These are phyloP conservation scores for Furcula furcula DNA, from an alignment of 2,888 invertebrate species.

Conservation along the genomic window DNA sequence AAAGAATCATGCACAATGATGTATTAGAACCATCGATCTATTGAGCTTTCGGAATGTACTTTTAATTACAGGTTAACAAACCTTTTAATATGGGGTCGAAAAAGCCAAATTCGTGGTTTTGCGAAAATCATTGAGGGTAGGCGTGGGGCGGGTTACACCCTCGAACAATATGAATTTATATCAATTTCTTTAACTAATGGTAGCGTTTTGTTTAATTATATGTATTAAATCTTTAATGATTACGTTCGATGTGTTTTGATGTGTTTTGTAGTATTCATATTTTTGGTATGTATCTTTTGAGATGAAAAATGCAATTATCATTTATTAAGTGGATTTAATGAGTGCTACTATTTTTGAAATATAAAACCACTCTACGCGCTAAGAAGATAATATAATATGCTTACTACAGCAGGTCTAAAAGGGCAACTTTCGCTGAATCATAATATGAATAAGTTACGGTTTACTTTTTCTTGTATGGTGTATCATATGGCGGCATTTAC, in stretches of 20 bases:
- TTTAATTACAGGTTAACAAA: slow-evolving; percentile 65
- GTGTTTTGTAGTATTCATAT: neutral
- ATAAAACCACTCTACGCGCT: too few species aligned
- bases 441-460: too few species aligned
- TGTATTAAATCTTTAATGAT: slow-evolving; percentile 51
- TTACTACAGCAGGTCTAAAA: too few species aligned
- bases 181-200: slow-evolving; percentile 54
- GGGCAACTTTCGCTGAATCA: too few species aligned
- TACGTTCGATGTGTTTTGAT: neutral
- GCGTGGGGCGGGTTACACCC: slow-evolving; percentile 55
- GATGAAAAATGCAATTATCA: too few species aligned
- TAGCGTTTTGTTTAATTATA: slow-evolving; percentile 57
- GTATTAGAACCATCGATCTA: slow-evolving; percentile 54
- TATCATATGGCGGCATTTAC: too few species aligned
- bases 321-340: too few species aligned
- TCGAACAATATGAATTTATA: slow-evolving; percentile 53
- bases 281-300: too few species aligned
- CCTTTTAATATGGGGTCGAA: slow-evolving; percentile 70
- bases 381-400: too few species aligned
- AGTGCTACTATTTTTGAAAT: too few species aligned
- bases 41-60: slow-evolving; percentile 61
- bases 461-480: too few species aligned
- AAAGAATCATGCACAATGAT: slow-evolving; percentile 32
- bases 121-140: slow-evolving; percentile 20
- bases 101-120: slow-evolving; percentile 60